phyloP scores from a whole-genome alignment of 64 coral and sea anemone genomes.

The Trachythela sp. region DNA sequence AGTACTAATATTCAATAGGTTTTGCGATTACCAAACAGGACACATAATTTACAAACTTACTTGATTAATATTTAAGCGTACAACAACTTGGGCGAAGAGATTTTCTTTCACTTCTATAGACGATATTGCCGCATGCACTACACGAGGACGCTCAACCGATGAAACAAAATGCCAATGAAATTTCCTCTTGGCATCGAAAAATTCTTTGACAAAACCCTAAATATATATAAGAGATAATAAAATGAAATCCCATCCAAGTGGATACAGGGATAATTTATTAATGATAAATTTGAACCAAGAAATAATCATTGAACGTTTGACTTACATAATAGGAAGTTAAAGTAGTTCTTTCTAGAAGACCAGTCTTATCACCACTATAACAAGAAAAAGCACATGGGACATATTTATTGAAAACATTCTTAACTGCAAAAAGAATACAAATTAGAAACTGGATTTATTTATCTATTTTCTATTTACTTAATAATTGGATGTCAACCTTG shows the following conservation, averaged over 20 bases:
- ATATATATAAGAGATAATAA: background rate
- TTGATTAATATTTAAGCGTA: background rate
- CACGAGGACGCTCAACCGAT: background rate
- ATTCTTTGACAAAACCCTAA: conserved; percentile 9
- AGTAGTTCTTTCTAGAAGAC: background rate
- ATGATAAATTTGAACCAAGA: too few species aligned
- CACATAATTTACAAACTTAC: background rate
- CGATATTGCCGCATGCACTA: background rate
- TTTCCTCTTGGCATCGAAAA: background rate
- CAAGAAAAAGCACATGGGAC: background rate
- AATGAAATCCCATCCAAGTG: too few species aligned
- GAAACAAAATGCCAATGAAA: conserved; percentile 2
- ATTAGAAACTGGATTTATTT: too few species aligned
- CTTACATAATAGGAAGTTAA: conserved; percentile 18
- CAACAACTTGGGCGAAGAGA: conserved; percentile 21
- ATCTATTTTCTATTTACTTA: too few species aligned
- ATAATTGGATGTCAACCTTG: too few species aligned
- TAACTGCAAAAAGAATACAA: too few species aligned
- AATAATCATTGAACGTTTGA: background rate
- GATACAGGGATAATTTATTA: too few species aligned
- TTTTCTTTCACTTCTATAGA: conserved; percentile 17
- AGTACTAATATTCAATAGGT: too few species aligned
- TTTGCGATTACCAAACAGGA: too few species aligned
- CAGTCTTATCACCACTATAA: background rate
- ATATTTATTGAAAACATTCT: too few species aligned